Percentiles rank a stretch among this genome's conserved stretches.
Evolutionary conservation across 1,140 invertebrate species (phyloP).

Genomic region (Glossosoma conforme): DNA sequence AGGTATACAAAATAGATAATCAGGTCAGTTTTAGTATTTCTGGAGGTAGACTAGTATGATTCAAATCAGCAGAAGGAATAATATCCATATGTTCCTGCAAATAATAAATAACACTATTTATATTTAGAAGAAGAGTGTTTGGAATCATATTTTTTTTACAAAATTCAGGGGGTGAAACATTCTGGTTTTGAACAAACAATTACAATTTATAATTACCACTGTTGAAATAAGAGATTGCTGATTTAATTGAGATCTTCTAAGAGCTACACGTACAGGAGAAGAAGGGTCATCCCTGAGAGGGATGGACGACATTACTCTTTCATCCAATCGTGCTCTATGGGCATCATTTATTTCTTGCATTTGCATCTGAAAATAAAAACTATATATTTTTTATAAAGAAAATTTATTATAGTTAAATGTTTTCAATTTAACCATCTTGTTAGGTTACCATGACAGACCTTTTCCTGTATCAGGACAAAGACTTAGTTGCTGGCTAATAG

Average conservation of each 20-base stretch:
- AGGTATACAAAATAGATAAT: slow-evolving; percentile 4
- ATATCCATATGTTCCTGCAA: slow-evolving; percentile 1
- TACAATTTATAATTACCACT: no score
- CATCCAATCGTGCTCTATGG: slow-evolving; percentile 14
- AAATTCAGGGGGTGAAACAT: background rate
- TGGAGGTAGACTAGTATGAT: slow-evolving; percentile 4
- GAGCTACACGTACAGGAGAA: no score
- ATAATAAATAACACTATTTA: background rate
- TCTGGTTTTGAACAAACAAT: no score
- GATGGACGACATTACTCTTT: background rate
- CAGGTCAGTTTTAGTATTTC: slow-evolving; percentile 12
- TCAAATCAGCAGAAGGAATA: slow-evolving; percentile 3
- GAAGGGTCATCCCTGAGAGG: no score
- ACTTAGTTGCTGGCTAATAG: background rate
- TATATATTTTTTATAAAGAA: background rate
- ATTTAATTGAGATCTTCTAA: no score
- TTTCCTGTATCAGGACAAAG: background rate
- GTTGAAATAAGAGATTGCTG: no score
- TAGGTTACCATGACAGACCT: background rate
- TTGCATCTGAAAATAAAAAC: slow-evolving; percentile 16
- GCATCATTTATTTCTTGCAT: slow-evolving; percentile 21
- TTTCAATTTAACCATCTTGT: background rate
- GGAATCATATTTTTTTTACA: background rate
- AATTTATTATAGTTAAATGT: background rate
- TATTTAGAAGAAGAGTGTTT: background rate